Conservation (phyloP, 2,797 vertebrate species). For the Amblyraja radiata region DNA sequence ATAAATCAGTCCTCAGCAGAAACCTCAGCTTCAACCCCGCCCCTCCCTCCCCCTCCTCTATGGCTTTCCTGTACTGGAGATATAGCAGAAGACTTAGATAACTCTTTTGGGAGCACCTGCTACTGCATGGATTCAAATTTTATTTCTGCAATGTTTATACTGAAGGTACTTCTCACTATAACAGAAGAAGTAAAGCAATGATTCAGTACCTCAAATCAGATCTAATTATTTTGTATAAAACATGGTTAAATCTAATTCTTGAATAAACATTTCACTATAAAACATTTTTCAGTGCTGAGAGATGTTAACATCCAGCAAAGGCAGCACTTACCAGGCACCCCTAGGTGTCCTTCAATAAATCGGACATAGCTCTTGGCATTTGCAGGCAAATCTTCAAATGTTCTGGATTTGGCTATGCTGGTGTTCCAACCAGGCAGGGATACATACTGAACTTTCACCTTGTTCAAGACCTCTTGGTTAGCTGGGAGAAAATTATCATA, state of each 20-base stretch:
- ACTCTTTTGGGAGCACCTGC: too few species aligned
- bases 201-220: neutral
- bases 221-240: neutral
- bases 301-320: neutral
- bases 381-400: slow-evolving; percentile 82
- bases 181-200: neutral
- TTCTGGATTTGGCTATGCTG: slow-evolving; percentile 76
- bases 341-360: slow-evolving; percentile 78
- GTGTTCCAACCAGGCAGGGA: slow-evolving; percentile 88
- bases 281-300: neutral
- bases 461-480: slow-evolving; percentile 90
- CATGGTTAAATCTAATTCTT: too few species aligned
- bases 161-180: neutral
- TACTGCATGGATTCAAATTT: neutral
- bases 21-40: too few species aligned
- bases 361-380: slow-evolving; percentile 86
- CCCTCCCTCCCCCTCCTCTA: too few species aligned
- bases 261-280: neutral
- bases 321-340: slow-evolving; percentile 73
- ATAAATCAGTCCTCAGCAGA: too few species aligned
- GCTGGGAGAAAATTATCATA: slow-evolving; percentile 54
- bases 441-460: slow-evolving; percentile 86
- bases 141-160: neutral
- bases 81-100: too few species aligned
- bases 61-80: neutral